Evolutionary conservation across 1,140 invertebrate genomes (phyloP).

Genomic region (Carcinoscorpius rotundicauda): DNA sequence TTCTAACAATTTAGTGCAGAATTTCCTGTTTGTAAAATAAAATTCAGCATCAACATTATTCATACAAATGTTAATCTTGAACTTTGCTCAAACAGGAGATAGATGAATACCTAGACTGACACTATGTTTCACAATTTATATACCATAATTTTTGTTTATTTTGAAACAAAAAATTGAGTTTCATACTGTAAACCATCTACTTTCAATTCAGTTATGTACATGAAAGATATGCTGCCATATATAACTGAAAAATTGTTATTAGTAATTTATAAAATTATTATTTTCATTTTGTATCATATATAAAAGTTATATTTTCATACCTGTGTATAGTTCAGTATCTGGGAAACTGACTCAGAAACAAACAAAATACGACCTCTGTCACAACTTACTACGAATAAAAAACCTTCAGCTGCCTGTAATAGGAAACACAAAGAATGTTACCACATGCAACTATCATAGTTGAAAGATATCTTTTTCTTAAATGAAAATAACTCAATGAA

Average conservation of each 20-base stretch:
- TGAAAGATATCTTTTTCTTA: neutral
- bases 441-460: neutral
- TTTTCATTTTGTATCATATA: no score
- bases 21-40: no score
- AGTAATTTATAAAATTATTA: no score
- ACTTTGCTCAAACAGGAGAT: no score
- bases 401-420: conserved; percentile 67
- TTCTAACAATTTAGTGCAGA: no score
- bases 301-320: conserved; percentile 23
- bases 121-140: no score
- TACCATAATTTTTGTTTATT: no score
- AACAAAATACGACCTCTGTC: conserved; percentile 80
- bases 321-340: conserved; percentile 71
- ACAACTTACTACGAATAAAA: conserved; percentile 86
- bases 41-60: no score
- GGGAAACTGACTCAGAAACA: conserved; percentile 77
- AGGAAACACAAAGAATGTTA: neutral
- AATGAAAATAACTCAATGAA: conserved; percentile 6
- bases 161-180: no score
- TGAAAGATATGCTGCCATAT: conserved; percentile 3
- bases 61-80: no score
- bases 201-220: neutral
- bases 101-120: no score
- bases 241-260: neutral
- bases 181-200: no score